These are phyloP conservation scores for Synergus laeviventris DNA, from an alignment of 2,888 invertebrate genomes.

Conservation along the genomic window DNA sequence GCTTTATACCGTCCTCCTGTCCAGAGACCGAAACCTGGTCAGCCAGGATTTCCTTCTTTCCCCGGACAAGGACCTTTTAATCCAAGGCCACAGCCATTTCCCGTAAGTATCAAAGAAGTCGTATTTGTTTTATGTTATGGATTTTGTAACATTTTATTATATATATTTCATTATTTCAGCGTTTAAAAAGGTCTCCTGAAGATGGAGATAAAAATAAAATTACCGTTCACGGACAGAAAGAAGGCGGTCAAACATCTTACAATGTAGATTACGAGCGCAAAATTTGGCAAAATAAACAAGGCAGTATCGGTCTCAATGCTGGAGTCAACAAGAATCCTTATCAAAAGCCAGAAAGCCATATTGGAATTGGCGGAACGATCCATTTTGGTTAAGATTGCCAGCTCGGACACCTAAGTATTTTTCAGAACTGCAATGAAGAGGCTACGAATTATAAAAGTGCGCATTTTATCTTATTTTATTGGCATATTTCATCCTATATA, in stretches of 20 bases:
- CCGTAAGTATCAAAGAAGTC: not conserved
- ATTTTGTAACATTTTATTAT: not conserved
- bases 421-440: not conserved
- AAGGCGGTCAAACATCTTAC: slow-evolving; percentile 41
- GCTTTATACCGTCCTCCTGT: slow-evolving; percentile 17
- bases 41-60: slow-evolving; percentile 42
- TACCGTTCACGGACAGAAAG: slow-evolving; percentile 29
- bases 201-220: slow-evolving; percentile 29
- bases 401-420: not conserved
- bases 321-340: slow-evolving; percentile 41
- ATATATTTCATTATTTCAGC: slow-evolving; percentile 16
- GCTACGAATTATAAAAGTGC: not conserved
- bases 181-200: slow-evolving; percentile 28
- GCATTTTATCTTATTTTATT: no score
- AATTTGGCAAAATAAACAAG: slow-evolving; percentile 42
- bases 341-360: slow-evolving; percentile 41
- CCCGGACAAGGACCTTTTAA: slow-evolving; percentile 47
- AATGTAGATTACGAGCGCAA: slow-evolving; percentile 32
- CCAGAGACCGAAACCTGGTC: not conserved
- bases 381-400: not conserved
- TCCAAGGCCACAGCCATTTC: slow-evolving; percentile 8
- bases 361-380: slow-evolving; percentile 40
- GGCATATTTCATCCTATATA: no score
- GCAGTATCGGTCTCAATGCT: slow-evolving; percentile 42
- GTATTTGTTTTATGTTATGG: no score